phyloP scores from a whole-genome alignment of 2,888 invertebrate genomes.

The Celastrina argiolus region DNA sequence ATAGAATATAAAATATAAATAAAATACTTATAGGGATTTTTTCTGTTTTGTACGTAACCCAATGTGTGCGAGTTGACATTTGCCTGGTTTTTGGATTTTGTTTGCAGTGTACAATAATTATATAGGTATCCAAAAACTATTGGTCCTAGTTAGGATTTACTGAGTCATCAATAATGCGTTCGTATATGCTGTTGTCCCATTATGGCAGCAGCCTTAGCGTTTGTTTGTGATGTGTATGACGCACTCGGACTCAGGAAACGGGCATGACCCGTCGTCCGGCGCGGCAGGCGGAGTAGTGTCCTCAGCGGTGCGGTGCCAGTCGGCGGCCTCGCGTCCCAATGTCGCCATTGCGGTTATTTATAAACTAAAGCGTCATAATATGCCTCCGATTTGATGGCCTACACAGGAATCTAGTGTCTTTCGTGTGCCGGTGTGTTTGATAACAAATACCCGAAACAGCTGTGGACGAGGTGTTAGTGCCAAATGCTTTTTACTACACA shows the following conservation, averaged over 20 bases:
- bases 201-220: slow-evolving; percentile 31
- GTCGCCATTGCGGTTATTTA: slow-evolving; percentile 67
- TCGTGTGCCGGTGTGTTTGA: slow-evolving; percentile 1
- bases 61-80: too few species aligned
- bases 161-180: background rate
- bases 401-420: background rate
- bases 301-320: slow-evolving; percentile 50
- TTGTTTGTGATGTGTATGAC: slow-evolving; percentile 62
- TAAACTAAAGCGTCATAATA: slow-evolving; percentile 67
- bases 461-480: background rate
- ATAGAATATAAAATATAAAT: too few species aligned
- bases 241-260: slow-evolving; percentile 56
- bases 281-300: slow-evolving; percentile 40
- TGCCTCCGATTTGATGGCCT: slow-evolving; percentile 40
- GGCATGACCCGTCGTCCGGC: slow-evolving; percentile 53
- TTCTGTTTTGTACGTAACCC: too few species aligned
- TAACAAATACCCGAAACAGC: slow-evolving; percentile 4
- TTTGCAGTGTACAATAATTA: too few species aligned
- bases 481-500: background rate
- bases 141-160: background rate
- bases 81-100: too few species aligned
- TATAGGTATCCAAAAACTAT: too few species aligned
- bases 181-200: slow-evolving; percentile 27
- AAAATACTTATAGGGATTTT: too few species aligned
- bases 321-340: slow-evolving; percentile 66